Conservation (phyloP, 2,888 invertebrate genomes). For the Coelopa pilipes region DNA sequence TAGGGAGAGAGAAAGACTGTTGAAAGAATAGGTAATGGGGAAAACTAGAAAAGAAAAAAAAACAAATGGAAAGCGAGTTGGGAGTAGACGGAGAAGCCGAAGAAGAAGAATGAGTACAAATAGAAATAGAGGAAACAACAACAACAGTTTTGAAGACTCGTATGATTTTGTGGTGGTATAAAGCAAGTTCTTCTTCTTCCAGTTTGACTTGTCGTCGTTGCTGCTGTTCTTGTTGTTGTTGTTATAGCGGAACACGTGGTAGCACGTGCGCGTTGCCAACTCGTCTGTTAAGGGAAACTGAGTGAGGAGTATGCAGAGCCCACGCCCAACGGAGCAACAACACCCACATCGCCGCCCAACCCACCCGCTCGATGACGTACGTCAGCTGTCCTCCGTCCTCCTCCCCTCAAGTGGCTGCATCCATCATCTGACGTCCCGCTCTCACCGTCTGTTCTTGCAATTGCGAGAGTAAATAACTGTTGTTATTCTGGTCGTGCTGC, state of each 20-base stretch:
- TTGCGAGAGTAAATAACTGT: too few relatives aligned
- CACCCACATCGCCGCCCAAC: not conserved
- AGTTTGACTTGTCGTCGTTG: slow-evolving; percentile 3
- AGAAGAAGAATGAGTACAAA: slow-evolving; percentile 41
- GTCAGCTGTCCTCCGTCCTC: too few relatives aligned
- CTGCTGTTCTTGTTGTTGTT: not conserved
- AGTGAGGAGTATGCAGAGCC: not conserved
- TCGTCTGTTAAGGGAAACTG: not conserved
- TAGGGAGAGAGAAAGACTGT: slow-evolving; percentile 46
- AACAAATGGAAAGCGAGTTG: slow-evolving; percentile 20
- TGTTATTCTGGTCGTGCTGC: not conserved
- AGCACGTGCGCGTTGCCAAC: slow-evolving; percentile 41
- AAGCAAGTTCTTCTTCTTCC: slow-evolving; percentile 2
- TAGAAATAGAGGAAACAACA: slow-evolving; percentile 51
- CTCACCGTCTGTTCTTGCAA: too few relatives aligned
- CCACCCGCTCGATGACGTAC: too few relatives aligned
- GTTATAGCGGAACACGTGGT: slow-evolving; percentile 39
- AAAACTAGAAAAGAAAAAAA: not conserved
- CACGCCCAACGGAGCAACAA: too few relatives aligned
- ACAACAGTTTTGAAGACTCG: slow-evolving; percentile 44
- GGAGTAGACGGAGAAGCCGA: slow-evolving; percentile 46
- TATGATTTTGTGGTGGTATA: slow-evolving; percentile 62
- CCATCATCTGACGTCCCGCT: too few relatives aligned
- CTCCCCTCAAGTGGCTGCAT: too few relatives aligned
- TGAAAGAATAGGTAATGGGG: slow-evolving; percentile 29